Conservation (phyloP, 2,888 invertebrate genomes). For the Oasisia sp. region DNA sequence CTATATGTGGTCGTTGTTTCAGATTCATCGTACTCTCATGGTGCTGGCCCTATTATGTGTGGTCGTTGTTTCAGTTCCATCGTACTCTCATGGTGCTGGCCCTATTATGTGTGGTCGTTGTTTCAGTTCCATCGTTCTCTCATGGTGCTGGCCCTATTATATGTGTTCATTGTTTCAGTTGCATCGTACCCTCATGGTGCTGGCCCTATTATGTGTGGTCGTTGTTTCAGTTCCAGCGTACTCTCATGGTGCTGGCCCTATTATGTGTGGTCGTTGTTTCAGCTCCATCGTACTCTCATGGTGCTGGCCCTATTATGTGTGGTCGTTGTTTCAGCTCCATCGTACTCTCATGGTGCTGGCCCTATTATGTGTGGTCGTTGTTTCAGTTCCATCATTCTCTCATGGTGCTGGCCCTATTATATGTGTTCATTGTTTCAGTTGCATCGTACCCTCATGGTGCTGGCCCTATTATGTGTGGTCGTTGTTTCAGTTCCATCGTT, state of each 20-base stretch:
- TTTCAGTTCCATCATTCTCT: neutral
- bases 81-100: neutral
- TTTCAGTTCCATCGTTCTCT: neutral
- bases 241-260: neutral
- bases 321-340: neutral
- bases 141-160: neutral
- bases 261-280: neutral
- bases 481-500: neutral
- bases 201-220: neutral
- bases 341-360: neutral
- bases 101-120: neutral
- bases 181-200: neutral
- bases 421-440: neutral
- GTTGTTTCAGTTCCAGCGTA: neutral
- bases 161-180: neutral
- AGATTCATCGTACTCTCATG: neutral
- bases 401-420: neutral
- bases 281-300: neutral
- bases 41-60: neutral
- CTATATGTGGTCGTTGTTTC: neutral
- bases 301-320: neutral
- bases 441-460: neutral
- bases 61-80: neutral
- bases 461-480: neutral
- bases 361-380: neutral